phyloP scores from a whole-genome alignment of 1,140 invertebrate species.

The Plectrocnemia conspersa region DNA sequence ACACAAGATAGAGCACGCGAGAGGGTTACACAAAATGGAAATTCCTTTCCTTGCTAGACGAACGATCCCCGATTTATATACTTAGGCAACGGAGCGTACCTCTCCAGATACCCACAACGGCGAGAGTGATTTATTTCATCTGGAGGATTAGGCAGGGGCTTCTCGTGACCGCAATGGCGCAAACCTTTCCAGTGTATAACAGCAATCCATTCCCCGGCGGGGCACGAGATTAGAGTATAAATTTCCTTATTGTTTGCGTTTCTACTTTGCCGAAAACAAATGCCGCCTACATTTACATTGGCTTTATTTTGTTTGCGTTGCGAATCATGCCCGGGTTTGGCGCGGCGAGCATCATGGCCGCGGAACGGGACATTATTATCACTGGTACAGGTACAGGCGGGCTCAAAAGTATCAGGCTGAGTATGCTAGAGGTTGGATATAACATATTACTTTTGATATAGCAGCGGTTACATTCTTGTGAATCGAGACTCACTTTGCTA shows the following conservation, averaged over 20 bases:
- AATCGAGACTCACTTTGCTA: no score
- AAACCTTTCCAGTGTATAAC: conserved; percentile 8
- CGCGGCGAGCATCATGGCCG: conserved; percentile 5
- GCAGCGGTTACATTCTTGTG: no score
- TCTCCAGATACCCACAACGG: background rate
- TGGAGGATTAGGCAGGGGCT: conserved; percentile 12
- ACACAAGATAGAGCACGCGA: no score
- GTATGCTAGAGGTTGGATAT: no score
- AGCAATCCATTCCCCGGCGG: conserved; percentile 5
- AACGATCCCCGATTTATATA: background rate
- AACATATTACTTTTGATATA: no score
- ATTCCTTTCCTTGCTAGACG: no score
- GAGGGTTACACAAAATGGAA: no score
- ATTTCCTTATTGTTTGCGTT: conserved; percentile 33
- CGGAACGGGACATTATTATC: conserved; percentile 9
- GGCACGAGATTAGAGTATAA: conserved; percentile 24
- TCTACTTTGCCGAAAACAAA: conserved; percentile 29
- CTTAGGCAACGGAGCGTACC: background rate
- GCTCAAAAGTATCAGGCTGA: no score
- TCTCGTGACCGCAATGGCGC: conserved; percentile 17
- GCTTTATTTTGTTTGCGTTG: conserved; percentile 27
- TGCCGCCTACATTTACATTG: conserved; percentile 23
- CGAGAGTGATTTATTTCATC: conserved; percentile 15
- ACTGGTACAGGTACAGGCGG: conserved; percentile 14
- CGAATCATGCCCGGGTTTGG: conserved; percentile 11